Evolutionary conservation across 2,888 invertebrate species (phyloP), one percentile per base, ranked within the genome.

Genomic region (Calliphora vomitoria): DNA sequence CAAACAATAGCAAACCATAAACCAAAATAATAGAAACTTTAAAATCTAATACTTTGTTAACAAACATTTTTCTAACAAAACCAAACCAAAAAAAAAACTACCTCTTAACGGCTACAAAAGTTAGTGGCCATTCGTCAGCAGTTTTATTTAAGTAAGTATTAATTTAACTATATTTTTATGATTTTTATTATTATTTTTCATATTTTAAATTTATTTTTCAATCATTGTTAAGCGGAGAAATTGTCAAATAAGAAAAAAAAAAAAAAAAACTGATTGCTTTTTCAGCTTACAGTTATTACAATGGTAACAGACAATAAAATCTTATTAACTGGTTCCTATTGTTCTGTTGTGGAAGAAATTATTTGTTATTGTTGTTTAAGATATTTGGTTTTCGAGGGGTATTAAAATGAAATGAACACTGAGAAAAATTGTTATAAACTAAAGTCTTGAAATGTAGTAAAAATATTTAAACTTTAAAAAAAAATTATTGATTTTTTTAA

Each of bases 321-420:
- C 82, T 74, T 82, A 74, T 74, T 82, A 74, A 74, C 81, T 74
- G 81, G 81, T 82, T 82, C 44, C 74, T 35, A 82, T 82, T 82
- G 81, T 81, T 74, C 55, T 41, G 10, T 58, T 38, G 20, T 4
- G 0, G 4, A n/a, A 50, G 15, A 50, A 50, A 55, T 55, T 11
- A 20, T 55, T 55, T 55, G 18, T 55, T 55, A 10, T n/a, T 53
- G 18, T 55, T 15, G 11, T 20, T 18, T 55, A 20, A 18, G 55
- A 18, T 20, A 55, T 55, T 18, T 13, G 8, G 18, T n/a, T 55
- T 50, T 18, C 20, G 10, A 55, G 8, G 8, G 20, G 18, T 55
- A 15, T 55, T 55, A 50, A n/a, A n/a, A 44, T 6, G 50, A n/a
- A 53, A 53, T 5, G 5, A 53, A 18, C 13, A 53, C 50, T n/a